Conservation (phyloP, 2,113 vertebrate genomes). For the Plectropomus leopardus region DNA sequence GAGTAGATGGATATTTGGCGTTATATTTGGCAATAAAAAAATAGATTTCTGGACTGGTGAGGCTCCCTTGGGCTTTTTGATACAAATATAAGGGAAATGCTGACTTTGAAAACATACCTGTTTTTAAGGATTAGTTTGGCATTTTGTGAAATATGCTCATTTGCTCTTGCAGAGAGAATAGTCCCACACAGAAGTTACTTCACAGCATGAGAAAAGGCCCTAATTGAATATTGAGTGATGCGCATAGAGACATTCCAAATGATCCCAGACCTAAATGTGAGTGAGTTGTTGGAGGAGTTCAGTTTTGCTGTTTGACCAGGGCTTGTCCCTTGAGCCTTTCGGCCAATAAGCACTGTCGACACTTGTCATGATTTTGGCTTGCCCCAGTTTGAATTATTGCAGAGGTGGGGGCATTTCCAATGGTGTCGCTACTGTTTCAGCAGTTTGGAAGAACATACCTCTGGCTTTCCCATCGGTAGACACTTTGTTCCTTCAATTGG, state of each 20-base stretch:
- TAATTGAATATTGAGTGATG: background rate
- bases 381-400: background rate
- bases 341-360: background rate
- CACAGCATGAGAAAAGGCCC: background rate
- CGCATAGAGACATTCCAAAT: background rate
- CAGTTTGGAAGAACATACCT: background rate
- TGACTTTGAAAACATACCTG: too few species aligned
- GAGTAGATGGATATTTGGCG: too few species aligned
- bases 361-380: background rate
- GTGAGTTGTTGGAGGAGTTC: background rate
- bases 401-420: background rate
- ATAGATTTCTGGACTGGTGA: too few species aligned
- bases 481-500: background rate
- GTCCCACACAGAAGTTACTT: background rate
- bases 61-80: too few species aligned
- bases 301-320: background rate
- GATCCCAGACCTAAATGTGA: background rate
- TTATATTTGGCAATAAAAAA: too few species aligned
- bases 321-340: background rate
- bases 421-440: background rate
- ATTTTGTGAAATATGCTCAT: too few species aligned
- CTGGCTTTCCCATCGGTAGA: background rate
- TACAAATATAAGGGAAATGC: too few species aligned
- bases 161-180: background rate
- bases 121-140: too few species aligned